Base-by-base conservation (phyloP, 2,113 vertebrate genomes). In the Siniperca chuatsi region DNA sequence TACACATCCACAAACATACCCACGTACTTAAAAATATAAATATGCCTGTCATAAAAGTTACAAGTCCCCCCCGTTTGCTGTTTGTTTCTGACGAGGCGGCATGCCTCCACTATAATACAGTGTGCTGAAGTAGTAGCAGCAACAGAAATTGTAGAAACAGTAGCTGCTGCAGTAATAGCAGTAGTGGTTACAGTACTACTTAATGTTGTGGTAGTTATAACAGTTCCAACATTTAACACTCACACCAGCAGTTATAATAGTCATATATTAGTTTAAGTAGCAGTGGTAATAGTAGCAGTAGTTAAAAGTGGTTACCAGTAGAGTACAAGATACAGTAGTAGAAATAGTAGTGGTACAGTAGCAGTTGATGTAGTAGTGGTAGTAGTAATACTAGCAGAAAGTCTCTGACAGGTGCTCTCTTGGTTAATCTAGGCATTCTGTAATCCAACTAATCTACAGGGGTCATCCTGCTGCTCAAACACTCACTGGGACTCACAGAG, bases 361-460 rank as follows among this genome's bases (percentile, higher is more conserved):
- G 46, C 20, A 64, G 29, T 18, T 61, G 8, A 25, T 48, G 68
- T 13, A 64, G 52, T n/a, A 9, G 20, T 62, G 1, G 21, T 4
- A 10, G 46, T 15, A 58, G 29, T 66, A 52, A 79, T 29, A 78
- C 18, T 33, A 50, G 18, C n/a, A 60, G 61, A n/a, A 80, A 81
- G n/a, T 66, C 21, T 69, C 8, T 77, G 75, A 91, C 90, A 93
- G 87, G 89, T 72, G 86, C 87, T 84, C 52, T 67, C 65, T 42
- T 65, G 13, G 65, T 70, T 93, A 90, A 94, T 91, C 87, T 85
- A 29, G 4, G 1, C 35, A 35, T 54, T 71, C 74, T 83, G 44
- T 94, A 93, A 93, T 93, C 90, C 89, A 70, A 20, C 78, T 92
- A 92, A 93, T 91, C 84, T 81, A 48, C 44, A 40, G 46, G 37